Conservation (phyloP, 1,140 invertebrate genomes). For the Eriosoma lanigerum region DNA sequence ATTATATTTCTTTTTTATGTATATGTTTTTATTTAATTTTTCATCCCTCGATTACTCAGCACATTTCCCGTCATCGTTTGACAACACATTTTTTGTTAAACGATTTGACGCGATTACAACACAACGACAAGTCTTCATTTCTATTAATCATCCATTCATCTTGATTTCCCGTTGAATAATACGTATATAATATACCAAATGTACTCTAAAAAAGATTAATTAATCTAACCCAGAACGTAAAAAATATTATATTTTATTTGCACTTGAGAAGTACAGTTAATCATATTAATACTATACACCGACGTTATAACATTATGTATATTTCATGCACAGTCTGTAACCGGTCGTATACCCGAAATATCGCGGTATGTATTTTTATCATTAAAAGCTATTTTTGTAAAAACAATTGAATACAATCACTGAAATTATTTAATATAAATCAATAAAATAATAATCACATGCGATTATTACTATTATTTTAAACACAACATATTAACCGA, state of each 20-base stretch:
- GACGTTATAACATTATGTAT: too few species aligned
- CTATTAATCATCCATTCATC: slow-evolving; percentile 36
- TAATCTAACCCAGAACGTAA: not conserved
- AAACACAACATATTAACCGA: too few species aligned
- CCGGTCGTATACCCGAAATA: too few species aligned
- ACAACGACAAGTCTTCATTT: not conserved
- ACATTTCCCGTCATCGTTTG: not conserved
- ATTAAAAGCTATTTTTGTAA: too few species aligned
- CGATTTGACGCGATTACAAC: not conserved
- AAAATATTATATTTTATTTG: not conserved
- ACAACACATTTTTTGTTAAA: not conserved
- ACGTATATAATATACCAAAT: not conserved
- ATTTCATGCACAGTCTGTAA: too few species aligned
- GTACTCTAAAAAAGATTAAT: slow-evolving; percentile 25
- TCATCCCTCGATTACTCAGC: not conserved
- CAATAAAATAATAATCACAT: too few species aligned
- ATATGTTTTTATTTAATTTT: not conserved
- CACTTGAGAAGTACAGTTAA: not conserved
- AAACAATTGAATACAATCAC: too few species aligned
- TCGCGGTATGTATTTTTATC: too few species aligned
- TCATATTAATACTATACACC: too few species aligned
- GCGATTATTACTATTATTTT: too few species aligned
- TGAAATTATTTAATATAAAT: too few species aligned
- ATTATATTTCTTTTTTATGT: slow-evolving; percentile 17
- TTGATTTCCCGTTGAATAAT: slow-evolving; percentile 22